Conservation (phyloP, 2,113 vertebrate species). For the Rhegmatorhina hoffmannsi region DNA sequence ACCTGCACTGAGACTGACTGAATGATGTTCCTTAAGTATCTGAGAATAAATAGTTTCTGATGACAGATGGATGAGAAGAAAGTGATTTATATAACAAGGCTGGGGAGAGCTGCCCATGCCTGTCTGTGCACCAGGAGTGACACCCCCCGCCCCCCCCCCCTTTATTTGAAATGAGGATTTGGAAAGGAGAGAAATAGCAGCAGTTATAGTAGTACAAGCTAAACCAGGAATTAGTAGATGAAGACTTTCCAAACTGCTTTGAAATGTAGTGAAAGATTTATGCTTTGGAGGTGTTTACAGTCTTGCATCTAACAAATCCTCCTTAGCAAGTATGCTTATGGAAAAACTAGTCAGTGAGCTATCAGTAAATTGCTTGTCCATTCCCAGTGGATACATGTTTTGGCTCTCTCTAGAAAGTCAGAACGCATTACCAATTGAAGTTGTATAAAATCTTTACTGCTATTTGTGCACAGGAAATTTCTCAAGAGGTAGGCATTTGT, state of each 20-base stretch:
- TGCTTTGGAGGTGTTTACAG: background rate
- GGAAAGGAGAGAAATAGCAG: background rate
- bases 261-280: background rate
- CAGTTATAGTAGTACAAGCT: background rate
- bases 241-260: background rate
- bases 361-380: background rate
- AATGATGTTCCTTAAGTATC: background rate
- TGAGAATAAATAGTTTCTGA: background rate
- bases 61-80: background rate
- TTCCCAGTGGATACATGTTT: background rate
- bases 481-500: background rate
- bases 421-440: background rate
- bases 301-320: background rate
- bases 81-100: background rate
- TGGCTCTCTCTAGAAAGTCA: background rate
- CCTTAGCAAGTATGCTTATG: rapidly evolving
- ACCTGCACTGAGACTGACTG: background rate
- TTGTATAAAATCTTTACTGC: background rate
- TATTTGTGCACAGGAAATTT: background rate
- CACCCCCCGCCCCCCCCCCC: background rate
- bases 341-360: background rate
- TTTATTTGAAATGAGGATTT: background rate
- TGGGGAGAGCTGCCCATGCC: background rate
- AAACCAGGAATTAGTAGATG: background rate
- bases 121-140: background rate